Evolutionary conservation across 2,797 vertebrate species (phyloP), one percentile per base, ranked within the genome.

Genomic region (Xyrichtys novacula): DNA sequence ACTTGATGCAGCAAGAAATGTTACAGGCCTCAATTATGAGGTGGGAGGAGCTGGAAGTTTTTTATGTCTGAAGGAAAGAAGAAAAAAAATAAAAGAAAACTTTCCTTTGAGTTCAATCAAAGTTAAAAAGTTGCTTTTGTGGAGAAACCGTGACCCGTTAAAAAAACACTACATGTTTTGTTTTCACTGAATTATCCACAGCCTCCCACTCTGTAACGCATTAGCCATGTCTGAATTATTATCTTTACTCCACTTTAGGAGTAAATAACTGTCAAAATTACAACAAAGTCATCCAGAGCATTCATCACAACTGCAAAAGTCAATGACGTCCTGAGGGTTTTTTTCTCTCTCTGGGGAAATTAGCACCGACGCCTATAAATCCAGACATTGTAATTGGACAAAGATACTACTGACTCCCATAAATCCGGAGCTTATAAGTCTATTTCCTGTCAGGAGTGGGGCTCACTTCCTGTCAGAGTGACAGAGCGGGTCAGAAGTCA

Each of bases 351-450:
- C 80, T 20, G 3, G 73, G 85, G 84, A 88, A 87, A 88, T 87
- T 72, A 89, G 71, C 67, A 64, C 55, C 3, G 67, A 22, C 77
- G 64, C 67, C 67, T 77, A 87, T 88, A 89, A 91, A 92, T 90
- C 79, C 79, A 78, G 76, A 76, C 65, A 19, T 78, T 84, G 70
- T 88, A 85, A 88, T 90, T 86, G 79, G 83, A 88, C 83, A 87
- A 81, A 78, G 77, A 86, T 80, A 65, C 80, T 22, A 68, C 65
- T 62, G 63, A 76, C 80, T 76, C 50, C 67, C 65, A 73, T 90
- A 86, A 88, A 89, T 84, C 67, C 54, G 57, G 65, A 68, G 47
- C 63, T 78, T 76, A 77, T 81, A 78, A 71, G 80, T 85, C 46
- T 67, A 85, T 84, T 85, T 91, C 82, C 88, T 84, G 71, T 76